These are phyloP conservation scores for Ailuropoda melanoleuca DNA, from an alignment of 2,113 vertebrate genomes.

Conservation along the genomic window DNA sequence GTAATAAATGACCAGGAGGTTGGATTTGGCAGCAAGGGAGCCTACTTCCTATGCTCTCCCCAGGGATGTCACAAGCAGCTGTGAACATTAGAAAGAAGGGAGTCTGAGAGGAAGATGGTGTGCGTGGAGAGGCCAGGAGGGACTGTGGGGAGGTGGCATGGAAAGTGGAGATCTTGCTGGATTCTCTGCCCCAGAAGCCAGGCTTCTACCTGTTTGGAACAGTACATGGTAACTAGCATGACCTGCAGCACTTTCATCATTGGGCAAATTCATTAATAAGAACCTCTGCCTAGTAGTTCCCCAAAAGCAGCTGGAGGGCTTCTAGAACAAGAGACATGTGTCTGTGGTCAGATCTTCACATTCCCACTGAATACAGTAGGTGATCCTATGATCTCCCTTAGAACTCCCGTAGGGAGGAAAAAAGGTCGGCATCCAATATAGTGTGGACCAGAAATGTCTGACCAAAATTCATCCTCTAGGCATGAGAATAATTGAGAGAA, in stretches of 20 bases:
- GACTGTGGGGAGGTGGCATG: neutral
- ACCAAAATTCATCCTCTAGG: neutral
- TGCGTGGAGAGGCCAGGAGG: neutral
- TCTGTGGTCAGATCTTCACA: neutral
- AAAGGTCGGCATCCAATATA: neutral
- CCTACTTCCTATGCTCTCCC: conserved; percentile 6
- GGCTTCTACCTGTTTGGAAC: neutral
- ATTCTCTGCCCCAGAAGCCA: neutral
- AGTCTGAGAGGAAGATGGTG: neutral
- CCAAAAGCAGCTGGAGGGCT: neutral
- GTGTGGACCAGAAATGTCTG: neutral
- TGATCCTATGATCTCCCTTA: neutral
- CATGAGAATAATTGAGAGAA: neutral
- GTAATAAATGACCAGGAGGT: conserved; percentile 55
- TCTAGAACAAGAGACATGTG: neutral
- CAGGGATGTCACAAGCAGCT: neutral
- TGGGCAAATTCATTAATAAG: neutral
- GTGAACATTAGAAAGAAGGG: neutral
- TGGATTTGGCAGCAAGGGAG: conserved; percentile 11
- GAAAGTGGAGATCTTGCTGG: neutral
- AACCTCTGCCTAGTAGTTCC: neutral
- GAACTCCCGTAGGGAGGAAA: neutral
- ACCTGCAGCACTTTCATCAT: neutral
- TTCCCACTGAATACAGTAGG: neutral
- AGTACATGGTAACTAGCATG: neutral